Evolutionary conservation across 2,113 vertebrate species (phyloP), one percentile per base, ranked within the genome.

Genomic region (Maccullochella peelii): DNA sequence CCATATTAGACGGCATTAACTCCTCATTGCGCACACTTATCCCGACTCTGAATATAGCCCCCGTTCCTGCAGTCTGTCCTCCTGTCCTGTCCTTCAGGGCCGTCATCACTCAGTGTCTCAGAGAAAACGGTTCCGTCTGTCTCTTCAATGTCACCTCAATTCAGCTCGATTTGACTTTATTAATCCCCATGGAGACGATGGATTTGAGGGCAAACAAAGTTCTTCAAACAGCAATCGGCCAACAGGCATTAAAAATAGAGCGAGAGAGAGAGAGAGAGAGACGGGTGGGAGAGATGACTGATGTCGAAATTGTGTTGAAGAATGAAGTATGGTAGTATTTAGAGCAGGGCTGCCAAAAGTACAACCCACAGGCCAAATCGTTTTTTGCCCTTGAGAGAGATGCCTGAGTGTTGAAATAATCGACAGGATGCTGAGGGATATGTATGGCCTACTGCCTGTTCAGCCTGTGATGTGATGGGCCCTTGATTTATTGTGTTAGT

Each of bases 121-220:
- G 38, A 69, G 40, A 62, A 83, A 83, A 78, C 62, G 0, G 61
- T 23, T 59, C 78, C 21, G 36, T 82, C 79, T 77, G 21, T 80
- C 81, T 86, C 86, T 69, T 89, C 84, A 86, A 42, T 88, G 85
- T 88, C 90, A 85, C 36, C 74, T 81, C 83, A 63, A 70, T 86
- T 83, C 68, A 68, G 27, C 68, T 76, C 68, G 70, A 59, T 89
- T 80, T 49, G 36, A 61, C 84, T 69, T 84, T 83, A 77, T 92
- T 88, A 90, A 89, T 80, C 83, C 77, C 77, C 76, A 80, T 68
- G 68, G 84, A 90, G 85, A 74, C 42, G 25, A 73, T 65, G 67
- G 88, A 90, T 86, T 73, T 82, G 44, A 83, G 86, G 47, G 72
- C 82, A 78, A 89, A 86, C 76, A 80, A 77, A 84, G 81, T 89